Evolutionary conservation across 2,113 vertebrate species (phyloP).

Genomic region (Todiramphus chloris): DNA sequence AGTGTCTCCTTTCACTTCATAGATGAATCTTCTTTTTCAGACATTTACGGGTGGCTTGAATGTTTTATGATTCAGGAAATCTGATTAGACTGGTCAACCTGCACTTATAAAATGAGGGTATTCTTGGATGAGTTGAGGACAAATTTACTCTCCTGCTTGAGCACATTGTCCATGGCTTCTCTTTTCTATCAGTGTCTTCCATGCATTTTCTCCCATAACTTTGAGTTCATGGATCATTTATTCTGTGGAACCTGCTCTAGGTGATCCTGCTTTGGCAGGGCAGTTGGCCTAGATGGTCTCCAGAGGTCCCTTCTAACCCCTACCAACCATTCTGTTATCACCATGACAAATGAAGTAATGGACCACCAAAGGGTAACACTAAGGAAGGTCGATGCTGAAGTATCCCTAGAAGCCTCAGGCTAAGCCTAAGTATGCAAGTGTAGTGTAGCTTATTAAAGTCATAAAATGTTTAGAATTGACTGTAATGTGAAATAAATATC

Average conservation of each 20-base stretch:
- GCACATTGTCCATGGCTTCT: background rate
- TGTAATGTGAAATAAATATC: background rate
- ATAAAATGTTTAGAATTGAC: background rate
- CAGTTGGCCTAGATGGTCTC: too few species aligned
- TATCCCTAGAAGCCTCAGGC: background rate
- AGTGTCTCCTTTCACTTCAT: background rate
- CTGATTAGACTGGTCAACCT: background rate
- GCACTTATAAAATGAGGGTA: background rate
- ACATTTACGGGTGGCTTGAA: background rate
- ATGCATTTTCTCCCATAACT: background rate
- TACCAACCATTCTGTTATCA: background rate
- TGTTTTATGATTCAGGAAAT: background rate
- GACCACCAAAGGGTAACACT: background rate
- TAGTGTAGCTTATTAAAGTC: background rate
- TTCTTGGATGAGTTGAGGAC: background rate
- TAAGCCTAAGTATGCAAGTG: background rate
- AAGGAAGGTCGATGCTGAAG: background rate
- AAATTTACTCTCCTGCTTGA: background rate
- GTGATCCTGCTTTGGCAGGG: too few species aligned
- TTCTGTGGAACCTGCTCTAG: too few species aligned
- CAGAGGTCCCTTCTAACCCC: too few species aligned
- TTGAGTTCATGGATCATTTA: background rate
- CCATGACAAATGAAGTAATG: background rate
- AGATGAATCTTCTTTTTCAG: background rate
- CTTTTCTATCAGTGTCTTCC: background rate